Conservation (phyloP, 2,888 invertebrate genomes). For the Apamea crenata region DNA sequence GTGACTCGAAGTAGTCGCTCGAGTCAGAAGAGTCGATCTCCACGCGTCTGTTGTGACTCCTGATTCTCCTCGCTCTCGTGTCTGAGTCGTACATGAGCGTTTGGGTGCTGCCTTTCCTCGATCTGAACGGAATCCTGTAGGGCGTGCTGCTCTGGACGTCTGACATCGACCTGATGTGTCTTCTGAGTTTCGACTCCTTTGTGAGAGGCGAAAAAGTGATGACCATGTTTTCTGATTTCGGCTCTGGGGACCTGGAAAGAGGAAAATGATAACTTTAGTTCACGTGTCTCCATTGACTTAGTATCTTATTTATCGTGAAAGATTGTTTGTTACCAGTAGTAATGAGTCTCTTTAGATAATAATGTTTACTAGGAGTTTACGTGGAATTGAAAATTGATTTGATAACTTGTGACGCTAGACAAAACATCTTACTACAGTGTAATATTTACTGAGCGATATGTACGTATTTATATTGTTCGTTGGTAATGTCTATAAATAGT, state of each 20-base stretch:
- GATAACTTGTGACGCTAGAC: slow-evolving; percentile 51
- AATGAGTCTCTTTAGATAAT: slow-evolving; percentile 51
- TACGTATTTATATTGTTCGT: slow-evolving; percentile 14
- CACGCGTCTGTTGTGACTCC: slow-evolving; percentile 76
- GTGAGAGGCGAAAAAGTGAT: slow-evolving; percentile 82
- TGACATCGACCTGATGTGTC: slow-evolving; percentile 88
- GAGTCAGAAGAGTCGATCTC: slow-evolving; percentile 85
- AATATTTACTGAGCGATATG: slow-evolving; percentile 44
- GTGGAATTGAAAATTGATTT: slow-evolving; percentile 46
- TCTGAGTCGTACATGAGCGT: slow-evolving; percentile 86
- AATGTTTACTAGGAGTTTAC: slow-evolving; percentile 52
- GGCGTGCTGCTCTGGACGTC: slow-evolving; percentile 88
- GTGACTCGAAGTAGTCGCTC: slow-evolving; percentile 80
- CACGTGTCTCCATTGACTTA: slow-evolving; percentile 9
- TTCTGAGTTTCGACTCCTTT: slow-evolving; percentile 83
- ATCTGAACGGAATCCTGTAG: slow-evolving; percentile 81
- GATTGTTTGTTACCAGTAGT: slow-evolving; percentile 33
- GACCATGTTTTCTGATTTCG: slow-evolving; percentile 72
- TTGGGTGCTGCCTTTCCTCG: slow-evolving; percentile 79
- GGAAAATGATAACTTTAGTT: slow-evolving; percentile 27
- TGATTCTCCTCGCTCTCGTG: slow-evolving; percentile 80
- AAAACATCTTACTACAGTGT: slow-evolving; percentile 35
- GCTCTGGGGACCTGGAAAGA: slow-evolving; percentile 84
- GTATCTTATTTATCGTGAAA: slow-evolving; percentile 25
- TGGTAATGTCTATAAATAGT: slow-evolving; percentile 57